phyloP scores from a whole-genome alignment of 1,140 invertebrate species.

The Neoseiulus cucumeris region DNA sequence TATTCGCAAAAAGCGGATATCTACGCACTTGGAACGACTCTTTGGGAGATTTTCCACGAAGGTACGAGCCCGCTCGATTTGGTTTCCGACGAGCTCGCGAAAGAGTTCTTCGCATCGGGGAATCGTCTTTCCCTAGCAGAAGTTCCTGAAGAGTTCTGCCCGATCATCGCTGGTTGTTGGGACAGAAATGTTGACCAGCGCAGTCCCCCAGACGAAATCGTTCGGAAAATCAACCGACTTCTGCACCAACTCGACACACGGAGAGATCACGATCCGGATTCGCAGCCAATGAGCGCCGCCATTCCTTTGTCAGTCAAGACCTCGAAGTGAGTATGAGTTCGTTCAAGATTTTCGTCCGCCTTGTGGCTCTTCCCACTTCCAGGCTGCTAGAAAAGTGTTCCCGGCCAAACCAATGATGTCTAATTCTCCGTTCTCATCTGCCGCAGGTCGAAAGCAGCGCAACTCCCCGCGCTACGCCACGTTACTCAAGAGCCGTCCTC shows the following conservation, averaged over 20 bases:
- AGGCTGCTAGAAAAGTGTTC: no score
- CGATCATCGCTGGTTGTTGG: conserved; percentile 74
- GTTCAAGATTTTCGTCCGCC: no score
- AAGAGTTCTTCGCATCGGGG: background rate
- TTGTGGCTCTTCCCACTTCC: no score
- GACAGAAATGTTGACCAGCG: conserved; percentile 41
- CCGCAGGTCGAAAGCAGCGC: no score
- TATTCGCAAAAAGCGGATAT: conserved; percentile 46
- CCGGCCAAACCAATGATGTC: no score
- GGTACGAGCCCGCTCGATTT: conserved; percentile 29
- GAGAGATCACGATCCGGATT: background rate
- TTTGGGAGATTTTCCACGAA: conserved; percentile 71
- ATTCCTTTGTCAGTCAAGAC: background rate
- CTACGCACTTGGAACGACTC: conserved; percentile 67
- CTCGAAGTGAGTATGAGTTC: no score
- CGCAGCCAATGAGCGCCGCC: no score
- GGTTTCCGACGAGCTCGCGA: background rate
- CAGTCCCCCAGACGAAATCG: conserved; percentile 54
- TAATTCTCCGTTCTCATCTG: no score
- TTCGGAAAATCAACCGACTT: conserved; percentile 60
- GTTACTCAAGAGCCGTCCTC: no score
- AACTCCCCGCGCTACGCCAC: no score
- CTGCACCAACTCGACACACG: conserved; percentile 30
- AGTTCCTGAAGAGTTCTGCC: conserved; percentile 60
- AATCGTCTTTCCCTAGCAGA: conserved; percentile 21